Conservation (phyloP, 2,888 invertebrate species). For the Apamea sordens region DNA sequence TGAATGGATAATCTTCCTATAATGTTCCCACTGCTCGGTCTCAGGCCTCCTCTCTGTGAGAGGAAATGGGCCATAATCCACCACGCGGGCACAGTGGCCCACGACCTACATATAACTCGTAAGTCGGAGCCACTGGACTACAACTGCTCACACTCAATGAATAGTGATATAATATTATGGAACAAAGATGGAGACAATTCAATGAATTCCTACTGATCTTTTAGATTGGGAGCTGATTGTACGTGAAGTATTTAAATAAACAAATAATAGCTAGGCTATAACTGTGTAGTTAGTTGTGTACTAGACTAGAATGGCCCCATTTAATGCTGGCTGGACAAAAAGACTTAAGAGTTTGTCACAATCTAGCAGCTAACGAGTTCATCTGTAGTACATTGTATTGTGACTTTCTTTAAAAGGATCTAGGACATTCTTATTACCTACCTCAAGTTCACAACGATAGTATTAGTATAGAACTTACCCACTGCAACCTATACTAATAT, state of each 20-base stretch:
- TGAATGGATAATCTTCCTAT: not conserved
- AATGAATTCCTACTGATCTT: not conserved
- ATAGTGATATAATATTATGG: too few species aligned
- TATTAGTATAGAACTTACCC: too few species aligned
- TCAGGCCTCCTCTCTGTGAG: too few species aligned
- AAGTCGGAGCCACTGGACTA: too few species aligned
- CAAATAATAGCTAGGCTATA: not conserved
- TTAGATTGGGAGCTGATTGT: not conserved
- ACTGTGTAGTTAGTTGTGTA: not conserved
- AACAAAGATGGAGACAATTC: not conserved
- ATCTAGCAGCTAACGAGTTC: slow-evolving; percentile 6
- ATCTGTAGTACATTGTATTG: not conserved
- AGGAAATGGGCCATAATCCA: too few species aligned
- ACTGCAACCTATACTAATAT: not conserved
- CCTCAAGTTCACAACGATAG: not conserved
- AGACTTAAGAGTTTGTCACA: not conserved
- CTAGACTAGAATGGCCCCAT: not conserved
- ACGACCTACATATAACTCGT: too few species aligned
- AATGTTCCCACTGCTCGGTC: too few species aligned
- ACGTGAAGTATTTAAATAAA: not conserved
- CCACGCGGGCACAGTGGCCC: too few species aligned
- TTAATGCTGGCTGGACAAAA: not conserved
- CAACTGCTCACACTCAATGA: too few species aligned
- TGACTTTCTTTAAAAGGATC: not conserved
- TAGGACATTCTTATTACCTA: not conserved